A percentile compares a stretch with the other conserved stretches of the same genome.
These are phyloP conservation scores for Thamnophis elegans DNA, from an alignment of 2,797 vertebrate genomes.

Conservation along the genomic window DNA sequence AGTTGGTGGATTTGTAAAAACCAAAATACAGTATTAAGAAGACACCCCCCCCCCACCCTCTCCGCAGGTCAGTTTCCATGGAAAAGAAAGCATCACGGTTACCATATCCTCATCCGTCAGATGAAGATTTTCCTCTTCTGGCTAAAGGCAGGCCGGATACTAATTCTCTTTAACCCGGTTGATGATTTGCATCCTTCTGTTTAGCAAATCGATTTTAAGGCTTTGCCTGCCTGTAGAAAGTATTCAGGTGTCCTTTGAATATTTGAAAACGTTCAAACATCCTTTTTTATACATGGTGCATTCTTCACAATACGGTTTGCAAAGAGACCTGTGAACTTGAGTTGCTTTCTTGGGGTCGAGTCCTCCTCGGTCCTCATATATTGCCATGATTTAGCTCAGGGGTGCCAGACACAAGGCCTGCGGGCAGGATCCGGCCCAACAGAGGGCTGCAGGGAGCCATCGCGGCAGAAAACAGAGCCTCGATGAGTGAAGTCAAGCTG, in stretches of 20 bases:
- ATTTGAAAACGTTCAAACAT: neutral
- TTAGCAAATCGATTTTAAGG: neutral
- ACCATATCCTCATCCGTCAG: neutral
- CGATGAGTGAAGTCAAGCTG: no score
- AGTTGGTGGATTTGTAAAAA: neutral
- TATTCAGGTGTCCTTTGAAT: neutral
- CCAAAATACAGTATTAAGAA: neutral
- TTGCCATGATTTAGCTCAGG: neutral
- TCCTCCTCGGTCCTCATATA: neutral
- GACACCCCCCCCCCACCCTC: no score
- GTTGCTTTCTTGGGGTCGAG: neutral
- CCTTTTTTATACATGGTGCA: neutral
- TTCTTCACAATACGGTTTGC: neutral
- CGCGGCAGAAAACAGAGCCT: no score
- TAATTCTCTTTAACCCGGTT: neutral
- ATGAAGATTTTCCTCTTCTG: neutral
- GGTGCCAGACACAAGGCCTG: no score
- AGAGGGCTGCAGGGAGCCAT: no score
- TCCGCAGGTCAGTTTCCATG: neutral
- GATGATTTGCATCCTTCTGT: neutral
- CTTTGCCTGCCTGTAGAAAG: neutral
- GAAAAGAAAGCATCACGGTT: neutral
- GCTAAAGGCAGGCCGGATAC: neutral
- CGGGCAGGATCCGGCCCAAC: no score
- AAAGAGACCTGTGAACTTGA: neutral